Evolutionary conservation across 2,888 invertebrate species (phyloP).

Genomic region (Apamea sordens): DNA sequence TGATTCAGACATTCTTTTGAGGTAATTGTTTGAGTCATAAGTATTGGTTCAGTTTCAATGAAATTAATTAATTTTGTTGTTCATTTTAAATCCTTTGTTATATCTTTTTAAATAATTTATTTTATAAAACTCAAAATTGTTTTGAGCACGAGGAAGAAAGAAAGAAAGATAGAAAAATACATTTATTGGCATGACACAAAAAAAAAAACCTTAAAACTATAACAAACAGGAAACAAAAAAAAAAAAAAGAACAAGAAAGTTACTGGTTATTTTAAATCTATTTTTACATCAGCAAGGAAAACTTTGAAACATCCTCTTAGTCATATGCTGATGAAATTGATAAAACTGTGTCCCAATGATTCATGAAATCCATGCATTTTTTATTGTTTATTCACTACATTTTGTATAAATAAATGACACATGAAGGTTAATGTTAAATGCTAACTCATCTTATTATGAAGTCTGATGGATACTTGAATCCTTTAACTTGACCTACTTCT

Average conservation of each 20-base stretch:
- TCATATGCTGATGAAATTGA: conserved; percentile 24
- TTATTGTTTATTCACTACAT: neutral
- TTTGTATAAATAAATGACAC: neutral
- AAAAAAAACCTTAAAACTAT: neutral
- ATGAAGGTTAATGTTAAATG: neutral
- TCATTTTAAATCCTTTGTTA: neutral
- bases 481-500: conserved; percentile 28
- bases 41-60: neutral
- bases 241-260: neutral
- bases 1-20: conserved; percentile 23
- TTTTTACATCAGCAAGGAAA: conserved; percentile 1
- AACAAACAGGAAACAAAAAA: neutral
- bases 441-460: conserved; percentile 3
- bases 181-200: neutral
- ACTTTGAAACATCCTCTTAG: neutral
- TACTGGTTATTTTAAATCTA: neutral
- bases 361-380: neutral
- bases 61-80: neutral
- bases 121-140: neutral
- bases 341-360: conserved; percentile 26
- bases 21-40: conserved; percentile 10
- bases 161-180: neutral
- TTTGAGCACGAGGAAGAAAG: neutral
- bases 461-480: neutral
- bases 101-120: neutral